Base-by-base conservation (phyloP, 2,113 vertebrate species). In the Barnardius zonarius region DNA sequence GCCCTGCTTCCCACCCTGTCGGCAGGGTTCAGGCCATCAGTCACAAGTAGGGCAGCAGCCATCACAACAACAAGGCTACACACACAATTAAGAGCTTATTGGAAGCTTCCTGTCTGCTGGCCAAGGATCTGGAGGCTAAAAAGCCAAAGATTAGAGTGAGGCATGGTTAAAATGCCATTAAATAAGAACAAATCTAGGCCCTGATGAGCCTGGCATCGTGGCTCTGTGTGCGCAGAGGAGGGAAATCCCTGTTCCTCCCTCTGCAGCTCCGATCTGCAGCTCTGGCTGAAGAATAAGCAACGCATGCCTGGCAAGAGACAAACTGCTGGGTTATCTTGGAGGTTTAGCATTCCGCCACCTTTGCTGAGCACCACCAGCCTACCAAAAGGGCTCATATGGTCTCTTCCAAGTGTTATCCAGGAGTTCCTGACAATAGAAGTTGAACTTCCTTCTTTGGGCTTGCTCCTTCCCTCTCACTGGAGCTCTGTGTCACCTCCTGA, bases 211-310 rank as follows among this genome's bases (percentile, higher is more conserved):
- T 5, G 57, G 25, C 28, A 46, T 17, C 1, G 4, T 43, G 41
- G 30, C 46, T 27, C 30, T 4, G 33, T 7, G 22, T 4, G 24
- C 0, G 1, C 5, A 9, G 43, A 0, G 0, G 62, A 49, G 39
- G 39, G 25, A 49, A 74, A 75, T 13, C 11, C 44, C 62, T 1
- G 0, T 25, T 55, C 37, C 31, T 76, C 37, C 11, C 33, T 31
- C 13, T 3, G 1, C 55, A 18, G 59, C 66, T 70, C 27, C 1
- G 2, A 5, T 7, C 61, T 13, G 37, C 41, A 14, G 39, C 82
- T 67, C 76, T 20, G 8, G 39, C n/a, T 23, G 74, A 66, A 31
- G 51, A 44, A 33, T 5, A 19, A 81, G 31, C 5, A 28, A 30
- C 2, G 0, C 5, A 5, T 1, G 4, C 20, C 48, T 88, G 64